Conservation (phyloP, 1,140 invertebrate genomes). For the Helicoverpa zea region DNA sequence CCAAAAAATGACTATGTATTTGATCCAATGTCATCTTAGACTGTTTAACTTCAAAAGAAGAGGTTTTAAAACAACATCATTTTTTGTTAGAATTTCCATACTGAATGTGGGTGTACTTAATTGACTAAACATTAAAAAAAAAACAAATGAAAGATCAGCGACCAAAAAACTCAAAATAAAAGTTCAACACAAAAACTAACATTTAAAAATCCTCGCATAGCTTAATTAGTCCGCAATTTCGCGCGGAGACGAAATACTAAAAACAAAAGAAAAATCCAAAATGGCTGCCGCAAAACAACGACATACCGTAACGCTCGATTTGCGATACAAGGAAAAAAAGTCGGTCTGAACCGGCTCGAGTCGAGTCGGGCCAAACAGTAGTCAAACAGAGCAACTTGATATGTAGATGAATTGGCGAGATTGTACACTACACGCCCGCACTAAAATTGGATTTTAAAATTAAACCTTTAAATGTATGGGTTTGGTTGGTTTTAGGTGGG, state of each 20-base stretch:
- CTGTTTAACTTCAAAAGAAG: no score
- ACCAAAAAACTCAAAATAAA: background rate
- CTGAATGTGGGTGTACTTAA: background rate
- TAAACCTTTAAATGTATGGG: constrained; percentile 10
- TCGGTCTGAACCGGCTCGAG: constrained; percentile 54
- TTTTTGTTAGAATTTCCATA: no score
- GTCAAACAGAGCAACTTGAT: constrained; percentile 74
- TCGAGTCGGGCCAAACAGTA: constrained; percentile 71
- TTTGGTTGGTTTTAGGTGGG: background rate
- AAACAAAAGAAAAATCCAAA: constrained; percentile 29
- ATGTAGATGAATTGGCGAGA: constrained; percentile 66
- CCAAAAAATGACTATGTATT: no score
- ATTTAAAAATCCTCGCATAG: constrained; percentile 25
- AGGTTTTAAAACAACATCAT: no score
- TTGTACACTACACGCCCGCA: constrained; percentile 61
- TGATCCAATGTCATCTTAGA: no score
- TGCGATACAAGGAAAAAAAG: constrained; percentile 65
- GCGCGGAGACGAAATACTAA: constrained; percentile 49
- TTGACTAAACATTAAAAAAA: background rate
- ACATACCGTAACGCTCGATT: constrained; percentile 73
- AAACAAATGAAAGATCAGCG: background rate
- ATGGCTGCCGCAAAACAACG: constrained; percentile 53
- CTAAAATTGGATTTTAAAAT: constrained; percentile 51
- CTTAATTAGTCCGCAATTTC: constrained; percentile 51
- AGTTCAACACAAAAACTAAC: background rate